These are phyloP conservation scores for Uria lomvia DNA, from an alignment of 2,113 vertebrate species.

Conservation along the genomic window DNA sequence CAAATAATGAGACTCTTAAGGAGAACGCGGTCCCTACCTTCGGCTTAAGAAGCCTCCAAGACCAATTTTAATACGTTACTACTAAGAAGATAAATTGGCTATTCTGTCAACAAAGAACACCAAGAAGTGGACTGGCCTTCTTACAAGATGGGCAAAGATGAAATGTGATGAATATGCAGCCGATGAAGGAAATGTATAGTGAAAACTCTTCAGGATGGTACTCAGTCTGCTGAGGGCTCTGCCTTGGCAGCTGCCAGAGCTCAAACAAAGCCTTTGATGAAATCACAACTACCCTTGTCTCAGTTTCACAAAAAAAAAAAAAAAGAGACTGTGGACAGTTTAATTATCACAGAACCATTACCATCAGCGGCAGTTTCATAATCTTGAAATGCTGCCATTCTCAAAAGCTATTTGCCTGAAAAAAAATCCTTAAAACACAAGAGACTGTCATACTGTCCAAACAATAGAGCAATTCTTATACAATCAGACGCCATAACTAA, in stretches of 20 bases:
- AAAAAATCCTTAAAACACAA: not conserved
- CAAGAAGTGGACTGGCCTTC: slow-evolving; percentile 37
- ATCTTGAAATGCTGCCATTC: slow-evolving; percentile 46
- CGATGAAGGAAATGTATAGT: slow-evolving; percentile 64
- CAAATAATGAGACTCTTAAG: not conserved
- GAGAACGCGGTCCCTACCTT: not conserved
- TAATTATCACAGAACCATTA: slow-evolving; percentile 51
- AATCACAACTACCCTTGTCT: slow-evolving; percentile 48
- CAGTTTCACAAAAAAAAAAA: slow-evolving; percentile 13
- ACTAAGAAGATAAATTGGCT: slow-evolving; percentile 61
- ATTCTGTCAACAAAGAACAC: slow-evolving; percentile 66
- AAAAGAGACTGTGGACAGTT: slow-evolving; percentile 58
- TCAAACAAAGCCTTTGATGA: slow-evolving; percentile 70
- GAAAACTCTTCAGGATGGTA: slow-evolving; percentile 33
- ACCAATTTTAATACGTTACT: slow-evolving; percentile 36
- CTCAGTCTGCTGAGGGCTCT: slow-evolving; percentile 31
- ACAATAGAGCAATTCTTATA: slow-evolving; percentile 63
- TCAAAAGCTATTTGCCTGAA: slow-evolving; percentile 33
- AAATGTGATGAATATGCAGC: slow-evolving; percentile 41
- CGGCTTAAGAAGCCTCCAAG: slow-evolving; percentile 12
- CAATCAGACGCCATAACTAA: slow-evolving; percentile 53
- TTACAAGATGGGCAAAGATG: slow-evolving; percentile 61
- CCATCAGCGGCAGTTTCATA: slow-evolving; percentile 31
- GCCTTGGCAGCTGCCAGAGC: slow-evolving; percentile 58
- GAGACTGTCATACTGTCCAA: slow-evolving; percentile 32